Base-by-base conservation (phyloP, 2,888 invertebrate genomes). In the Ashinkailepas kermadecensis region DNA sequence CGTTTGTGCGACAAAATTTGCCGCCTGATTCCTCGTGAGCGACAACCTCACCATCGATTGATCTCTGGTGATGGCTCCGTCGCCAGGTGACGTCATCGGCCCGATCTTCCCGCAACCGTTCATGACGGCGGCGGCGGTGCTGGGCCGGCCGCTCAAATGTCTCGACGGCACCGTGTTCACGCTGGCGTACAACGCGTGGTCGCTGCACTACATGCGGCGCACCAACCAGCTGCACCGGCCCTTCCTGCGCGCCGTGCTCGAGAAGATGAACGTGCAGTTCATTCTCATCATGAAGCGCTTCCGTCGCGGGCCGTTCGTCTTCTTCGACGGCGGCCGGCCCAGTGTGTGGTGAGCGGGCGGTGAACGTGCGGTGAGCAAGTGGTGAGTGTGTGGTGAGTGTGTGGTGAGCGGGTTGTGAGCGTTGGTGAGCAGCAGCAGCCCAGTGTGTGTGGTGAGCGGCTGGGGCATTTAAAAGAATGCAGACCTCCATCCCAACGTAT, bases 81-180 rank as follows among this genome's bases (percentile, higher is more conserved):
- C 9, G 9, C 8, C 95, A 4, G 96, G 96, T 0, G 96, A 96
- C 88, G 96, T 97, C 0, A 95, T 96, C 0, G 96, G 96, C 0
- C 95, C 96, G 0, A 93, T 96, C 83, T 96, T 96, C 87, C 95
- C 96, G 0, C 94, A 85, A 58, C 85, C 86, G 11, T 86, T 86
- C 0, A 85, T 87, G 25, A 86, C 85, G 6, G 85, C 86, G 80
- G 84, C 85, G 58, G 83, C 84, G 13, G 84, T 87, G 15, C 85
- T 90, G 82, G 83, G 83, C 15, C 54, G 82, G 70, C 83, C 82
- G 25, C 62, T 84, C 54, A 85, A 83, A 64, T 86, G 87, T 18
- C 97, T 94, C 0, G 98, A 99, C 87, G 96, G 97, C 87, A 96
- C 95, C 87, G 94, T 97, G 91, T 99, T 96, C 89, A 96, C 96